phyloP scores from a whole-genome alignment of 2,113 vertebrate genomes.

The Syrmaticus mikado region DNA sequence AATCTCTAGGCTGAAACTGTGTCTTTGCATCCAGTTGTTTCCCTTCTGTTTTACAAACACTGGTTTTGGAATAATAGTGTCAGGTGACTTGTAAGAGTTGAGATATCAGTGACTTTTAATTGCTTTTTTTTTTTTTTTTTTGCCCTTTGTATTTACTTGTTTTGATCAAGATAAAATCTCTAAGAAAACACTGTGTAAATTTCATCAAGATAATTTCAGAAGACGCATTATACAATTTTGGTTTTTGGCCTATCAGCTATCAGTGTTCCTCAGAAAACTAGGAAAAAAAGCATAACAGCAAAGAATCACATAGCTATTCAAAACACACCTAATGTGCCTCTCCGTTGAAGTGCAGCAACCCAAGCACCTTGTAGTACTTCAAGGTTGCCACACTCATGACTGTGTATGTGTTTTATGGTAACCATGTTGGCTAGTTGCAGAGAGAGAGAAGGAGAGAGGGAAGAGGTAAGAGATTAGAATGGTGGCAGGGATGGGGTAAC shows the following conservation, averaged over 20 bases:
- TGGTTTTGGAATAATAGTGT: neutral
- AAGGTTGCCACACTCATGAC: neutral
- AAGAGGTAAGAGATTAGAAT: neutral
- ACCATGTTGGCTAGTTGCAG: neutral
- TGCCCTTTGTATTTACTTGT: neutral
- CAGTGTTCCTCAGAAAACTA: neutral
- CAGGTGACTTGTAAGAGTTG: neutral
- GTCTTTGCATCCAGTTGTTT: neutral
- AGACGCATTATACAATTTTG: neutral
- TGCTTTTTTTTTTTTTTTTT: neutral
- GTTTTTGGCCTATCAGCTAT: neutral
- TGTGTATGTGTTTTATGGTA: neutral
- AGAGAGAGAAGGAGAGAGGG: neutral
- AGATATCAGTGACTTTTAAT: neutral
- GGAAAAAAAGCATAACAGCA: neutral
- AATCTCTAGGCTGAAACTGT: neutral
- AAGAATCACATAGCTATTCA: neutral
- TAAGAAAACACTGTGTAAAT: neutral
- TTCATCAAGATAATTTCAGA: neutral
- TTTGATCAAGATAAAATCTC: neutral
- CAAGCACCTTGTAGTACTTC: neutral
- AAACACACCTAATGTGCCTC: neutral
- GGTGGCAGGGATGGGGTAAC: neutral
- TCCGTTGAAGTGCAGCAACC: constrained; percentile 29
- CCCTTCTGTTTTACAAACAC: neutral